A percentile compares a stretch with the other conserved stretches of the same genome.
Evolutionary conservation across 1,140 invertebrate genomes (phyloP).

Genomic region (Pseudomyrmex concolor): DNA sequence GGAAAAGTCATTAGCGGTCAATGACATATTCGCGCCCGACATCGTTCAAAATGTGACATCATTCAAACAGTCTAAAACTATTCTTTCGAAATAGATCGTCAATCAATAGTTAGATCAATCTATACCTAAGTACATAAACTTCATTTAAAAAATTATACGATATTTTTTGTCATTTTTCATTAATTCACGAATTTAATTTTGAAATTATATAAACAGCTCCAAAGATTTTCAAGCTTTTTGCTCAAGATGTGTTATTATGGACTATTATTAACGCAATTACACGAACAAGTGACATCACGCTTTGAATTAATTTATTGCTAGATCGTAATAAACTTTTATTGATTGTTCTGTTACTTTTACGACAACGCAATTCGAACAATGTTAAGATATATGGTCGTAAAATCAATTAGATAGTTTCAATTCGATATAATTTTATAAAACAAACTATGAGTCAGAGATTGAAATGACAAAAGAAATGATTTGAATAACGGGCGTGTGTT

Average conservation of each 20-base stretch:
- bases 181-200: not conserved
- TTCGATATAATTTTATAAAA: not conserved
- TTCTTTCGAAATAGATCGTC: not conserved
- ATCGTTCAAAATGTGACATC: not conserved
- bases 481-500: too few species aligned
- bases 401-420: not conserved
- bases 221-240: not conserved
- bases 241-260: slow-evolving; percentile 15
- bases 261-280: slow-evolving; percentile 6
- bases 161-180: not conserved
- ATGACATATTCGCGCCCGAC: slow-evolving; percentile 18
- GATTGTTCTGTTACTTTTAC: slow-evolving; percentile 24
- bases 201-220: not conserved
- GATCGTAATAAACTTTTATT: slow-evolving; percentile 60
- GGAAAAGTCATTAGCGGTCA: slow-evolving; percentile 48
- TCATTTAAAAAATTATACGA: not conserved
- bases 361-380: slow-evolving; percentile 1
- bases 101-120: not conserved
- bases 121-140: not conserved
- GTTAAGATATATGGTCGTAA: not conserved
- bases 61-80: not conserved
- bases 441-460: too few species aligned
- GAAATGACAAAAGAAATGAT: too few species aligned
- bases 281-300: slow-evolving; percentile 59
- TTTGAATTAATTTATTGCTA: slow-evolving; percentile 65